These are phyloP conservation scores for Rhodeus uyekii DNA, from an alignment of 2,797 vertebrate species.

Conservation along the genomic window DNA sequence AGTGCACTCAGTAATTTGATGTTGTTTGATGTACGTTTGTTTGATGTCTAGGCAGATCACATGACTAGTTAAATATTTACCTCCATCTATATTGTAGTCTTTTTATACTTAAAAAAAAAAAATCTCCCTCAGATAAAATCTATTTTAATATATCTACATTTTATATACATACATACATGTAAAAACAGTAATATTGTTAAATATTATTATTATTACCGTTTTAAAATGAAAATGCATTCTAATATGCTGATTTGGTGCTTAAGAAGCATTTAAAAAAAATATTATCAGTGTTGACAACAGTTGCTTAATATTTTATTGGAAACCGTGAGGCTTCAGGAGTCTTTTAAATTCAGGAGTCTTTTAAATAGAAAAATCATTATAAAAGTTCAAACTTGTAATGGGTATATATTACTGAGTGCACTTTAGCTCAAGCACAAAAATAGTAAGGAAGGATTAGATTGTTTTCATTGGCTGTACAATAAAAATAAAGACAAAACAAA, in stretches of 20 bases:
- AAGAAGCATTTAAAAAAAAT: too few relatives aligned
- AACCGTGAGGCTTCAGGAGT: background rate
- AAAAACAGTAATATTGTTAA: background rate
- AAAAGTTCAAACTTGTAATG: background rate
- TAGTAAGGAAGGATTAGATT: conserved; percentile 6
- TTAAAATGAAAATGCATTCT: too few relatives aligned
- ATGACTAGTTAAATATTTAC: background rate
- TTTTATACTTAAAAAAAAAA: background rate
- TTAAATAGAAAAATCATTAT: background rate
- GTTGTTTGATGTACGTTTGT: background rate
- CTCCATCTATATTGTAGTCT: background rate
- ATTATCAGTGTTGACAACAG: background rate
- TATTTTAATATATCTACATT: too few relatives aligned
- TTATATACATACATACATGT: background rate
- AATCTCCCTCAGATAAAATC: background rate
- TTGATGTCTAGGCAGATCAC: background rate
- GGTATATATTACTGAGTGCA: background rate
- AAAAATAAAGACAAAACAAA: conserved; percentile 13
- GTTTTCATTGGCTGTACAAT: conserved; percentile 31
- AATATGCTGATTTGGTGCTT: too few relatives aligned
- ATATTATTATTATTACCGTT: too few relatives aligned
- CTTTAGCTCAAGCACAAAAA: conserved; percentile 8
- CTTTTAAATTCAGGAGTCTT: background rate
- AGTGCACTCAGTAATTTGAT: background rate
- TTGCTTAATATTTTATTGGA: background rate